These are phyloP conservation scores for Stenurella melanura DNA, from an alignment of 2,888 invertebrate species.

Conservation along the genomic window DNA sequence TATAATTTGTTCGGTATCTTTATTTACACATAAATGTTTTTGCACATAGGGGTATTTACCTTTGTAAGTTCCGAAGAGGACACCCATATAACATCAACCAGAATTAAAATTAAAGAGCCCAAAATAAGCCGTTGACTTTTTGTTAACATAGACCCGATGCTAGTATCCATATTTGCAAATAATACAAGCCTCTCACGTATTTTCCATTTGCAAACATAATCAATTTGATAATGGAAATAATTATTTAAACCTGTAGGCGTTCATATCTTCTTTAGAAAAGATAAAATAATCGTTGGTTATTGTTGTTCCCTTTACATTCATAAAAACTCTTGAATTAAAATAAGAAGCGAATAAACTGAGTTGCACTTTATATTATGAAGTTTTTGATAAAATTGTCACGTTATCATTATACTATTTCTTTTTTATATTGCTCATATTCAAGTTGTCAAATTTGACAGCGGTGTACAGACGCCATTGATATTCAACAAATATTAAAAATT, in stretches of 20 bases:
- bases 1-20: not conserved
- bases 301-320: slow-evolving; percentile 6
- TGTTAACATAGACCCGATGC: slow-evolving; percentile 74
- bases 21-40: not conserved
- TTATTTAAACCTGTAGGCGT: slow-evolving; percentile 38
- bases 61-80: slow-evolving; percentile 95
- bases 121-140: slow-evolving; percentile 85
- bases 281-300: slow-evolving; percentile 20
- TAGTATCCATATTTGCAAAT: slow-evolving; percentile 48
- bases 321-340: slow-evolving; percentile 24
- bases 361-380: slow-evolving; percentile 22
- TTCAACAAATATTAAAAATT: slow-evolving; percentile 3
- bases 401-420: slow-evolving; percentile 43
- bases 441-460: slow-evolving; percentile 44
- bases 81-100: slow-evolving; percentile 97
- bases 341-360: slow-evolving; percentile 24
- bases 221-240: slow-evolving; percentile 13
- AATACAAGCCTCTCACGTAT: slow-evolving; percentile 37
- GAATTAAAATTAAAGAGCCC: slow-evolving; percentile 89
- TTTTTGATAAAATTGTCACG: slow-evolving; percentile 34
- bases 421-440: slow-evolving; percentile 1
- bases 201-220: slow-evolving; percentile 47
- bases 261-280: slow-evolving; percentile 30
- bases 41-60: slow-evolving; percentile 77
- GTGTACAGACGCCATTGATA: slow-evolving; percentile 17